These are phyloP conservation scores for Apocheima hispidaria DNA, from an alignment of 2,888 invertebrate genomes.

Conservation along the genomic window DNA sequence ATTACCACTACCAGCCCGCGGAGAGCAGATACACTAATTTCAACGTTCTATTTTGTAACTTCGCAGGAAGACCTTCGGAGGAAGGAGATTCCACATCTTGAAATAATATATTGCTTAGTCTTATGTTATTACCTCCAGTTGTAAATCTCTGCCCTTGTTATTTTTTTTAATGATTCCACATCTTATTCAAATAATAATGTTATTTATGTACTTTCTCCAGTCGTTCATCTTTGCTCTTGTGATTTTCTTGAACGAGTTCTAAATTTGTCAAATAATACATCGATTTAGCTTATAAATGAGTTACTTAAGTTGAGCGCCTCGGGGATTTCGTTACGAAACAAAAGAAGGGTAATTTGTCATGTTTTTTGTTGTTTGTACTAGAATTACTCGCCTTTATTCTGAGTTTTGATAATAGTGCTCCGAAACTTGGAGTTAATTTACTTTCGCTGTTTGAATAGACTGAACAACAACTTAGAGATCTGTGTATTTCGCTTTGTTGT, in stretches of 20 bases:
- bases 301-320: slow-evolving; percentile 31
- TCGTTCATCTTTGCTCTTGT: not conserved
- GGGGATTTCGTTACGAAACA: slow-evolving; percentile 41
- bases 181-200: too few species aligned
- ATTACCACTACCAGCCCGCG: too few species aligned
- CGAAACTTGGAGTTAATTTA: slow-evolving; percentile 29
- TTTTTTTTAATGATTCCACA: too few species aligned
- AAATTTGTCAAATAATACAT: slow-evolving; percentile 16
- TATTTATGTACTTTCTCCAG: too few species aligned
- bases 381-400: slow-evolving; percentile 20
- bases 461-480: slow-evolving; percentile 14
- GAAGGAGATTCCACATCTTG: too few species aligned
- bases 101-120: too few species aligned
- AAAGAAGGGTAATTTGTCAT: slow-evolving; percentile 44
- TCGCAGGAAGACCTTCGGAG: too few species aligned
- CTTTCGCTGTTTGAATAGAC: slow-evolving; percentile 27
- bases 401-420: slow-evolving; percentile 26
- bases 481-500: slow-evolving; percentile 7
- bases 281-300: slow-evolving; percentile 34
- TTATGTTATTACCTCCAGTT: too few species aligned
- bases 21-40: too few species aligned
- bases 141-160: too few species aligned
- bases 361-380: slow-evolving; percentile 36
- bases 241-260: not conserved
- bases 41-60: too few species aligned